A percentile compares a stretch with the other conserved stretches of the same genome.
phyloP scores from a whole-genome alignment of 2,113 vertebrate genomes.

The Caretta caretta region DNA sequence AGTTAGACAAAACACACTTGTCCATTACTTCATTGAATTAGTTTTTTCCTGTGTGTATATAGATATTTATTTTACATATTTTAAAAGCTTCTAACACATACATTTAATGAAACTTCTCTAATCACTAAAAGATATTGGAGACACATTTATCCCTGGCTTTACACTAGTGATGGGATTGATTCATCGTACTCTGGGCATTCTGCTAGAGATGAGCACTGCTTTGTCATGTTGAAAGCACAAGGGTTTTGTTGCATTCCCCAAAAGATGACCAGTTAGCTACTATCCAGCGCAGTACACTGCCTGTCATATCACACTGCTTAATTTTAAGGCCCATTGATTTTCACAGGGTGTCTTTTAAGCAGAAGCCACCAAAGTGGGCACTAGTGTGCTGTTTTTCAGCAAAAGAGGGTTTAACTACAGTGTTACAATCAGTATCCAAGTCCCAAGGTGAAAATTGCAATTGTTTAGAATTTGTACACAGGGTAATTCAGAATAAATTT shows the following conservation, averaged over 20 bases:
- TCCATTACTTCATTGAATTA: not conserved
- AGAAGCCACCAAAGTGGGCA: not conserved
- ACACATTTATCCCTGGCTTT: not conserved
- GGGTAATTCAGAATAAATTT: not conserved
- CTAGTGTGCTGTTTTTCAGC: not conserved
- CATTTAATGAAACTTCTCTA: not conserved
- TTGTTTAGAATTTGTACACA: not conserved
- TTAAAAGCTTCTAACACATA: not conserved
- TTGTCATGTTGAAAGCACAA: not conserved
- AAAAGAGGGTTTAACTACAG: not conserved
- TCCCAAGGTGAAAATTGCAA: not conserved
- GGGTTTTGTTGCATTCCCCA: not conserved
- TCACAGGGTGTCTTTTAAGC: constrained; percentile 21
- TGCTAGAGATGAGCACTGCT: not conserved
- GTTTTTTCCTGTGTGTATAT: not conserved
- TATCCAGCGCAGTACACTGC: not conserved
- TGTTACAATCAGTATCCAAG: not conserved
- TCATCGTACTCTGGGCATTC: not conserved
- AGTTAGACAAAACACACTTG: not conserved
- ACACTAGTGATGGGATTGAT: not conserved
- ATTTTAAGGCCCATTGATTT: not conserved
- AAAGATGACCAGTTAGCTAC: not conserved
- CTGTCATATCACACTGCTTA: not conserved
- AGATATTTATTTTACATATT: not conserved
- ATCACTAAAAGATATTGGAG: not conserved